Base-by-base conservation (phyloP, 2,113 vertebrate genomes). In the Channa argus region DNA sequence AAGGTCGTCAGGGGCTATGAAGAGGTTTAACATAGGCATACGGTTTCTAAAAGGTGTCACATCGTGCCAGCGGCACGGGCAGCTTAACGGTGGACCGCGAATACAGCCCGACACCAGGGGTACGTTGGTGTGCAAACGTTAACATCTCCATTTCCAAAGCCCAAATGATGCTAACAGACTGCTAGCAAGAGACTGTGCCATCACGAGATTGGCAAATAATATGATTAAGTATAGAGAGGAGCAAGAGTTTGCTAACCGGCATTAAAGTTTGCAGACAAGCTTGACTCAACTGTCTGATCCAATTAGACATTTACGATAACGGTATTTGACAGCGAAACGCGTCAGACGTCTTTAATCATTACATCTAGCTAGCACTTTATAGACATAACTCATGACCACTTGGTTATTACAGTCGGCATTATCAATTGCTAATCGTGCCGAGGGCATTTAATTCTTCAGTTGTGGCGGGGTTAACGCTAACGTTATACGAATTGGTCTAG, bases 301-400 rank as follows among this genome's bases (percentile, higher is more conserved):
- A 12, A 14, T 9, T 43, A 33, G 6, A 7, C 1, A 0, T 66
- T 41, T 11, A n/a, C 6, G 1, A 37, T 46, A 12, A 4, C 0
- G n/a, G 14, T 50, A 5, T 46, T 63, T 12, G 38, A 34, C 9
- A 62, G 64, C 8, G 39, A 55, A 70, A 37, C 46, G 53, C 14
- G 24, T 34, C 56, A 62, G 33, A 46, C 60, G 37, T 77, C 54
- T 52, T 74, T 68, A 79, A 82, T 85, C 71, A 85, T 36, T 84
- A 59, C 78, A 65, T 24, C 69, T 38, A 64, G n/a, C 15, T n/a
- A 39, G 39, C 33, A 63, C 1, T 24, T 24, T 24, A 24, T 24
- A 24, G 1, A 24, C 24, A 24, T 24, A 24, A 24, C 24, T 24
- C 24, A 24, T 24, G 24, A 37, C 33, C 52, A 13, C 46, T 9